Evolutionary conservation across 1,140 invertebrate species (phyloP), one percentile per base, ranked within the genome.

Genomic region (Araneus ventricosus): DNA sequence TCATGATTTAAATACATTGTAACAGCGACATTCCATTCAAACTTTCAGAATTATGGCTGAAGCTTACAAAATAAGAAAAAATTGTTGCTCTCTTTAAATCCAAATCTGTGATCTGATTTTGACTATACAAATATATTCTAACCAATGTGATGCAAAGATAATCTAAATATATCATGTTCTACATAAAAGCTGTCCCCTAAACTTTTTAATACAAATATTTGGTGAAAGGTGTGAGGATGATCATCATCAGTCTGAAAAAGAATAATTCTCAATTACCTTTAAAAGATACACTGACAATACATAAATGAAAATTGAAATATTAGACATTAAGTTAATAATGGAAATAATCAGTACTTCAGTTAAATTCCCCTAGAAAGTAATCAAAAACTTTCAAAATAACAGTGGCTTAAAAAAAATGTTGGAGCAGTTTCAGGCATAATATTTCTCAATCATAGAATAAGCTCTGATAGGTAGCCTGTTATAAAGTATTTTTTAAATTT

Each of bases 171-270:
- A 96, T 98, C 98, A 95, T 98, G 98, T 96, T 98, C 97, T 95
- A 98, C 97, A 96, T 97, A 98, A 97, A 98, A 99, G 95, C 97
- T 97, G 95, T 96, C 97, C 95, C 97, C 97, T 95, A 97, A 97
- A 94, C 97, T 97, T 96, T 98, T 98, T 96, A 99, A 96, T 93
- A 98, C 97, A 97, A 99, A 99, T 94, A 97, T 97, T 96, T 99
- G 98, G 95, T 97, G 97, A 96, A 98, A 99, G 94, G 97, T 97
- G 96, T 98, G 98, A 94, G 98, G 98, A 95, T 97, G 97, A 96
- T 99, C 98, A 95, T 98, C 98, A 96, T 98, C 98, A 95, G 98
- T 98, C 98, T 98, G 96, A 34, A 97, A 97, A 94, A 90, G 95
- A 93, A 93, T 94, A 79, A 67, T n/a, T 45, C 2, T 45, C 8